A percentile compares a stretch with the other conserved stretches of the same genome.
Conservation (phyloP, 1,140 invertebrate genomes). For the Megalonaias nervosa region DNA sequence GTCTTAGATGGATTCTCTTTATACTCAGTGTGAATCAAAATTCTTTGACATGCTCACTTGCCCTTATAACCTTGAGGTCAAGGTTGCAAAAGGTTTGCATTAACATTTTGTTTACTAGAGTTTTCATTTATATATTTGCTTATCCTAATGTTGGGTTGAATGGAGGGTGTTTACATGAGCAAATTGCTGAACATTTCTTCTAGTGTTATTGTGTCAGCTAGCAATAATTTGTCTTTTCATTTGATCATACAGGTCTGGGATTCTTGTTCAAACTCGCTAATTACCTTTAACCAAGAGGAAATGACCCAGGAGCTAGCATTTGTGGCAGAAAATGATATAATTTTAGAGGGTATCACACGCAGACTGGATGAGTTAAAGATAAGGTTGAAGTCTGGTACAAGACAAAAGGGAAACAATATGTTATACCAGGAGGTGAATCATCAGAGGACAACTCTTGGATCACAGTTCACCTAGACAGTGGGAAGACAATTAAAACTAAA, state of each 20-base stretch:
- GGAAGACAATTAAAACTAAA: slow-evolving; percentile 68
- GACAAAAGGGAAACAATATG: slow-evolving; percentile 72
- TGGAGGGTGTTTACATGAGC: no score
- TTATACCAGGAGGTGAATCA: slow-evolving; percentile 67
- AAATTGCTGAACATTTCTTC: no score
- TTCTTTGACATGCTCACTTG: no score
- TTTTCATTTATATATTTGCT: no score
- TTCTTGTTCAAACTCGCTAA: slow-evolving; percentile 87
- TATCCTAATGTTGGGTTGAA: no score
- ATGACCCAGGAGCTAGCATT: slow-evolving; percentile 83
- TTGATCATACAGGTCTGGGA: slow-evolving; percentile 85
- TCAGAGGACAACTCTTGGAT: slow-evolving; percentile 56
- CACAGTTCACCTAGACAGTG: slow-evolving; percentile 68
- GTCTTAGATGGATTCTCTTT: no score
- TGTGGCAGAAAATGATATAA: slow-evolving; percentile 95
- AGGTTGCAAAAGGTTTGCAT: no score
- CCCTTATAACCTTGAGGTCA: no score
- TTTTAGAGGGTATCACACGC: slow-evolving; percentile 78
- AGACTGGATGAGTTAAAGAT: slow-evolving; percentile 75
- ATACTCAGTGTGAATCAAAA: no score
- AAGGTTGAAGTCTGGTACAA: slow-evolving; percentile 73
- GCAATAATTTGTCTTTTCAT: slow-evolving; percentile 17
- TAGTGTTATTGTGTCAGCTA: neutral
- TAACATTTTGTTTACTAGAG: no score
- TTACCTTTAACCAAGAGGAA: slow-evolving; percentile 86